Conservation (phyloP, 2,113 vertebrate species). For the Heloderma charlesbogerti region DNA sequence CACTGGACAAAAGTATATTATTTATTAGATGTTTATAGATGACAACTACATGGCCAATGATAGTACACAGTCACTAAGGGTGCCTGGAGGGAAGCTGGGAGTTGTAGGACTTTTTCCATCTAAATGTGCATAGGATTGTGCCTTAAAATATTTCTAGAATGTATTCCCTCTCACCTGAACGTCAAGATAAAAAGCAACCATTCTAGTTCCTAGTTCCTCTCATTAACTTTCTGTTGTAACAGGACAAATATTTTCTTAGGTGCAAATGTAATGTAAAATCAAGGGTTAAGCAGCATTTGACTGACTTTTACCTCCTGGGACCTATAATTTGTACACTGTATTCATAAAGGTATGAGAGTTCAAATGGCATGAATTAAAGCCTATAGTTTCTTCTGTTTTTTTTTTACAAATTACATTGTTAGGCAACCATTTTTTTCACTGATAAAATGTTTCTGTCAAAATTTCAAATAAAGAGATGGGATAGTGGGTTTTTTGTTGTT, state of each 20-base stretch:
- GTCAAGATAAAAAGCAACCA: slow-evolving; percentile 31
- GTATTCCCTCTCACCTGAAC: slow-evolving; percentile 34
- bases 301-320: slow-evolving; percentile 69
- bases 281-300: slow-evolving; percentile 62
- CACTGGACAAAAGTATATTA: background rate
- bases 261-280: slow-evolving; percentile 57
- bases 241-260: slow-evolving; percentile 51
- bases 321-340: slow-evolving; percentile 59
- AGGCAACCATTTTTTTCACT: slow-evolving; percentile 64
- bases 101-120: too few species aligned
- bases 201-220: slow-evolving; percentile 44
- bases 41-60: background rate
- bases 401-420: slow-evolving; percentile 58
- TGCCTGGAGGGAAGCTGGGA: background rate
- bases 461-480: slow-evolving; percentile 59
- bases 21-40: background rate
- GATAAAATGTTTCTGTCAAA: slow-evolving; percentile 70
- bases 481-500: slow-evolving; percentile 45
- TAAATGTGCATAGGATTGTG: too few species aligned
- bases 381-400: slow-evolving; percentile 63
- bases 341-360: slow-evolving; percentile 71
- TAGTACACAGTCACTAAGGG: background rate
- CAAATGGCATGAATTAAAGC: slow-evolving; percentile 71
- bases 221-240: slow-evolving; percentile 11
- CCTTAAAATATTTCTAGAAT: fast-evolving